Evolutionary conservation across 2,888 invertebrate species (phyloP), one percentile per base, ranked within the genome.

Genomic region (Idaea biselata): DNA sequence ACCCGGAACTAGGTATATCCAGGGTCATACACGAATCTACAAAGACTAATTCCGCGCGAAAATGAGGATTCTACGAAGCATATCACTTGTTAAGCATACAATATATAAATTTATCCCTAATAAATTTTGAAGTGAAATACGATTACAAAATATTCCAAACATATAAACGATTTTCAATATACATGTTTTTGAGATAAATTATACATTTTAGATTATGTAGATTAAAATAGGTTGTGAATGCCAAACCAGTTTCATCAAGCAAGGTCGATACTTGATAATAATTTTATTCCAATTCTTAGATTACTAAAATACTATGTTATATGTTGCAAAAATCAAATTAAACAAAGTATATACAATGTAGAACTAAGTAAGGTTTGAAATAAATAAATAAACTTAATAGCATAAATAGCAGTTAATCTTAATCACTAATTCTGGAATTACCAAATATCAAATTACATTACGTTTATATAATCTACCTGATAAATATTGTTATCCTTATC

Each of bases 161-260:
- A 53, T 57, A 61, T 61, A 59, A 62, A 62, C 63, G 53, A 62
- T 58, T 59, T 60, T 63, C 31, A 54, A 59, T 58, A 56, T 62
- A 63, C 56, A 64, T 44, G 63, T 63, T 63, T 58, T 60, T 62
- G 69, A 64, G 70, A 59, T 60, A 68, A 66, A 55, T 58, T 73
- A 68, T 68, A 59, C 64, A 65, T 66, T 71, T 74, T 79, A 75
- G 76, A 81, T 78, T 56, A 56, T 18, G 72, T 69, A 77, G 77
- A 81, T 82, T 79, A 76, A 81, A 82, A 83, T 84, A 75, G 79
- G 75, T 80, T 78, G 83, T 82, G 81, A 87, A 86, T 87, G 85
- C 79, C 81, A 83, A 90, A 90, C 89, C 82, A 79, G 88, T 89
- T 88, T 82, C 77, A 79, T 76, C 74, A 75, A 74, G 79, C 87